Evolutionary conservation across 2,888 invertebrate species (phyloP).

Genomic region (Metacarcinus magister): DNA sequence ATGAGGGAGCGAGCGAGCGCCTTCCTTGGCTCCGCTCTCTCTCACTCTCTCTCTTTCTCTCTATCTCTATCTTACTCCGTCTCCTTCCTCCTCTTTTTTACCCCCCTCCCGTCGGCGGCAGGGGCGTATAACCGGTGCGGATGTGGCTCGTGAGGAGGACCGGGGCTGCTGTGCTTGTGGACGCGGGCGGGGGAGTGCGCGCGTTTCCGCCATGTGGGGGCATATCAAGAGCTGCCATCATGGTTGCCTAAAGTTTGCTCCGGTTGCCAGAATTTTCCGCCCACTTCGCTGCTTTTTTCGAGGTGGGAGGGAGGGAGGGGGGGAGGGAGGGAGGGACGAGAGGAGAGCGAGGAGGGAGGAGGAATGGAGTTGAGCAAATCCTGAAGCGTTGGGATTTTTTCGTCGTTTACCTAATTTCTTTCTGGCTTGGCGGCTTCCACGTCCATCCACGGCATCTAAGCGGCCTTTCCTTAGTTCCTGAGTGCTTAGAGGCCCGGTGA

Average conservation of each 20-base stretch:
- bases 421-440: neutral
- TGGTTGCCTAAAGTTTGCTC: constrained; percentile 72
- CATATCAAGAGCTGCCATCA: constrained; percentile 79
- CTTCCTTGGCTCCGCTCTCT: constrained; percentile 28
- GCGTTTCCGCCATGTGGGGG: constrained; percentile 81
- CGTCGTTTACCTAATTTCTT: neutral
- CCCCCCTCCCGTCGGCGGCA: constrained; percentile 54
- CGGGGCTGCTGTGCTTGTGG: constrained; percentile 79
- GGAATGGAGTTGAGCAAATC: neutral
- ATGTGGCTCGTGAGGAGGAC: constrained; percentile 76
- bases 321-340: neutral
- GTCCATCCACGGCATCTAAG: neutral
- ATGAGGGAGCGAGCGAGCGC: neutral
- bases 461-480: neutral
- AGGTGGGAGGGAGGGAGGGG: neutral
- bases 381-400: neutral
- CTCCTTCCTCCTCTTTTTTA: constrained; percentile 60
- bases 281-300: constrained; percentile 30
- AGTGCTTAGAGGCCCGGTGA: neutral
- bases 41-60: constrained; percentile 6
- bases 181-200: constrained; percentile 77
- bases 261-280: constrained; percentile 68
- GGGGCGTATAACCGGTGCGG: constrained; percentile 80
- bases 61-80: constrained; percentile 10
- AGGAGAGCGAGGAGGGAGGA: neutral